phyloP scores from a whole-genome alignment of 2,888 invertebrate genomes.

The Lottia scabra region DNA sequence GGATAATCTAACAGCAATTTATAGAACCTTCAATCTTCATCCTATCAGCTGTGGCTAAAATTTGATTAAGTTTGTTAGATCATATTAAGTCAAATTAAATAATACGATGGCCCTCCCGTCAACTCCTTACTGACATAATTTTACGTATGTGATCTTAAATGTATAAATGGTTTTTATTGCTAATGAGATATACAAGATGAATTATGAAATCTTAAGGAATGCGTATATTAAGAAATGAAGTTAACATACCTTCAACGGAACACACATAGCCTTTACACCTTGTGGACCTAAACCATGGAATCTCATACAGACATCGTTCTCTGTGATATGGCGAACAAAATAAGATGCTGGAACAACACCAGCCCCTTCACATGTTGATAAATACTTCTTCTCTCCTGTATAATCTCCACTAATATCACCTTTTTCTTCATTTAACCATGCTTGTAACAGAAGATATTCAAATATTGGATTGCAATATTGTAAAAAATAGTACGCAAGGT shows the following conservation, averaged over 20 bases:
- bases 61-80: too few species aligned
- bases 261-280: slow-evolving; percentile 60
- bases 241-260: slow-evolving; percentile 60
- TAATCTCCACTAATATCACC: slow-evolving; percentile 39
- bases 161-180: too few species aligned
- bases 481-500: too few species aligned
- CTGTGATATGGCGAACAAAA: slow-evolving; percentile 47
- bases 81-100: too few species aligned
- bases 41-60: too few species aligned
- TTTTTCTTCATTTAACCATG: slow-evolving; percentile 51
- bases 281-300: slow-evolving; percentile 59
- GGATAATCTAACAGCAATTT: too few species aligned
- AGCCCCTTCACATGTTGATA: slow-evolving; percentile 49
- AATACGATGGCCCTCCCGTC: too few species aligned
- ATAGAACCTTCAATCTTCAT: too few species aligned
- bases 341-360: slow-evolving; percentile 54
- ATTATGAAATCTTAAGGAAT: background rate
- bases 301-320: slow-evolving; percentile 44
- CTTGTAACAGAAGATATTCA: slow-evolving; percentile 24
- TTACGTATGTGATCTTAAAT: too few species aligned
- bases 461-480: background rate
- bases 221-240: background rate
- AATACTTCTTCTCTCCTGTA: slow-evolving; percentile 45
- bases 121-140: too few species aligned
- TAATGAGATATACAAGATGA: too few species aligned